A percentile compares a stretch with the other conserved stretches of the same genome.
phyloP scores from a whole-genome alignment of 2,888 invertebrate species.

The Tenthredo distinguenda region DNA sequence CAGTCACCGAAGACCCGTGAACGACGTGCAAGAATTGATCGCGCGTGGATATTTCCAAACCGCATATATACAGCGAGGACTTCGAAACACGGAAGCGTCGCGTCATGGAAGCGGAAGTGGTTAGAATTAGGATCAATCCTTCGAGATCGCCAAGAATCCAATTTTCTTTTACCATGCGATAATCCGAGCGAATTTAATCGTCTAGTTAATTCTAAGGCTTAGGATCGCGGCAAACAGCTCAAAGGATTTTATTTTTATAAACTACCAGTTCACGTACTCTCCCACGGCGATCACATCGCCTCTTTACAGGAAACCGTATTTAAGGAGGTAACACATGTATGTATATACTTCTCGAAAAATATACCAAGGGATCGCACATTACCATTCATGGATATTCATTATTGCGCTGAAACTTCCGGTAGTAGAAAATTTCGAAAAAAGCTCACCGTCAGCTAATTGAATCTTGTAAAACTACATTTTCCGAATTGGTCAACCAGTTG shows the following conservation, averaged over 20 bases:
- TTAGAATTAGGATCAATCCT: constrained; percentile 35
- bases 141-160: constrained; percentile 20
- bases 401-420: neutral
- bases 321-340: neutral
- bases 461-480: neutral
- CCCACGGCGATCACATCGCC: constrained; percentile 43
- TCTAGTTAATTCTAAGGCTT: constrained; percentile 29
- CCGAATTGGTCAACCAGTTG: neutral
- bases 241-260: constrained; percentile 34
- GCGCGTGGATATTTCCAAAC: neutral
- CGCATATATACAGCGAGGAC: neutral
- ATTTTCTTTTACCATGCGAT: neutral
- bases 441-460: neutral
- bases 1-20: constrained; percentile 27
- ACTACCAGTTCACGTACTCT: constrained; percentile 12
- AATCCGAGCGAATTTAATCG: constrained; percentile 23
- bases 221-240: constrained; percentile 7
- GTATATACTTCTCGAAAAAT: neutral
- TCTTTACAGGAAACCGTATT: constrained; percentile 28
- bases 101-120: neutral
- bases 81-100: neutral
- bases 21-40: constrained; percentile 48
- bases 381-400: neutral
- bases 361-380: neutral
- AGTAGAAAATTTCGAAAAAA: neutral